Evolutionary conservation across 2,113 vertebrate species (phyloP), one percentile per base, ranked within the genome.

Genomic region (Enhydra lutris): DNA sequence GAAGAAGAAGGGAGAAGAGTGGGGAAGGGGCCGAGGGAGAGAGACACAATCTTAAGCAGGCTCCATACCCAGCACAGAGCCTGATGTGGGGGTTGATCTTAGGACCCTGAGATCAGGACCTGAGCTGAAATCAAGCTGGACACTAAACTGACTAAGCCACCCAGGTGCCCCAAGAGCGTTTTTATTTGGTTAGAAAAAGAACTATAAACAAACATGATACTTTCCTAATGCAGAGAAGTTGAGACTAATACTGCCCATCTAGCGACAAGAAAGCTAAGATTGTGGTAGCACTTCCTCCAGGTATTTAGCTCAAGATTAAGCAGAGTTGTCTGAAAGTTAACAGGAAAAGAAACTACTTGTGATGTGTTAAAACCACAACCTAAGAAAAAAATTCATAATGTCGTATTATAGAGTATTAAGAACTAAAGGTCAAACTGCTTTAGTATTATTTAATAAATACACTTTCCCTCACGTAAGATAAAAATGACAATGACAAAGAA

Each of bases 281-380:
- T 95, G 92, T 85, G 96, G 63, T 59, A 87, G 67, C 86, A 94
- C 94, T 97, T 97, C 97, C 89, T 95, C 80, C 79, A 84, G 69
- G 63, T 90, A 76, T n/a, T 95, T 95, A 82, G 39, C 78, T 96
- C 55, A 91, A 86, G 84, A 39, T 93, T 69, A 52, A 92, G 26
- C 67, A 94, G 50, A 86, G 76, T 78, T 88, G 45, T 94, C 95
- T 94, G 86, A 93, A 97, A 88, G 83, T 81, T 97, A 67, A 95
- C 96, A 97, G 92, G 97, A 97, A 97, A 96, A 92, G 84, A 94
- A 97, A 95, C 89, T 91, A 65, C 84, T 97, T 96, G 39, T 73
- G 80, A 96, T 95, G 94, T 96, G 89, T 94, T 89, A 97, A 96
- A 98, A 95, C 97, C 93, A 96, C 94, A 96, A 71, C 81, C 73